Conservation (phyloP, 2,888 invertebrate species). For the Eupithecia abbreviata region DNA sequence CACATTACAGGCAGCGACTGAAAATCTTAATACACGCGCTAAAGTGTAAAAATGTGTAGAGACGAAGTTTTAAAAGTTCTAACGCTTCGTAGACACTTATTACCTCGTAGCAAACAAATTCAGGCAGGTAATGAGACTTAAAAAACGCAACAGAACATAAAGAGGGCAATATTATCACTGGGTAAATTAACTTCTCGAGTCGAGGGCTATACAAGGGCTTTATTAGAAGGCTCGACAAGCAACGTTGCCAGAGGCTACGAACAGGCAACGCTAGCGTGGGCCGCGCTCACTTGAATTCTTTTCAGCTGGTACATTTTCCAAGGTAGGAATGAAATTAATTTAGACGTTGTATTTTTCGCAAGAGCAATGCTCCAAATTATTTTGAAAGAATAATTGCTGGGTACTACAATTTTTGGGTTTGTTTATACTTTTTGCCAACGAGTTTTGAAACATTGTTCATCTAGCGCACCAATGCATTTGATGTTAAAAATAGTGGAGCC, state of each 20-base stretch:
- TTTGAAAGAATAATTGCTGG: conserved; percentile 4
- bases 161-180: conserved; percentile 56
- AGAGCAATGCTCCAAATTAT: conserved; percentile 5
- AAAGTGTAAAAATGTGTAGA: neutral
- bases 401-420: neutral
- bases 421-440: neutral
- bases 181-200: conserved; percentile 57
- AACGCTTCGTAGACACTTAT: conserved; percentile 41
- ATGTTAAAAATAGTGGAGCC: neutral
- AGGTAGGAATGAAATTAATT: conserved; percentile 22
- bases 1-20: neutral
- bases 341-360: conserved; percentile 22
- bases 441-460: neutral
- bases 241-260: conserved; percentile 40
- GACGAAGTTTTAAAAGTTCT: neutral
- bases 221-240: conserved; percentile 51
- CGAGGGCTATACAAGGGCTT: conserved; percentile 51
- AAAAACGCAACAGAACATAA: conserved; percentile 53
- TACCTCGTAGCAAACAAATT: conserved; percentile 46
- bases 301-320: conserved; percentile 24
- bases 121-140: conserved; percentile 49
- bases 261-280: conserved; percentile 29
- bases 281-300: conserved; percentile 33
- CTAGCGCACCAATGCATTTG: neutral
- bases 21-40: neutral